Evolutionary conservation across 1,140 invertebrate genomes (phyloP).

Genomic region (Neotoxoptera formosana): DNA sequence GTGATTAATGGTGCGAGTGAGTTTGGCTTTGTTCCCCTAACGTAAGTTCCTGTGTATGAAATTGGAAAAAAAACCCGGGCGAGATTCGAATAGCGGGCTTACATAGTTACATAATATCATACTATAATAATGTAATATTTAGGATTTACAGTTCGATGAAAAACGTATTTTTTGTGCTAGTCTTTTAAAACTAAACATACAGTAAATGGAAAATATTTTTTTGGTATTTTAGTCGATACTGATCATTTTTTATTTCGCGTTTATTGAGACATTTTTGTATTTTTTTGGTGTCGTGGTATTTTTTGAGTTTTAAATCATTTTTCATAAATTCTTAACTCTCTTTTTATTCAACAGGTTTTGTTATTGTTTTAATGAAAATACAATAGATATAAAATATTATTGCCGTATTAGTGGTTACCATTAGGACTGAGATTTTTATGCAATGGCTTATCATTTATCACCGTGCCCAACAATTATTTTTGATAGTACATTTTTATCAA

Average conservation of each 20-base stretch:
- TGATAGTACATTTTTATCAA: neutral
- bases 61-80: neutral
- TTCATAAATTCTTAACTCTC: neutral
- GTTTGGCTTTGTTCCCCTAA: neutral
- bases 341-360: neutral
- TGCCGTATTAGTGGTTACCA: too few species aligned
- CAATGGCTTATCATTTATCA: neutral
- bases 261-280: neutral
- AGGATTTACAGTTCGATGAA: neutral
- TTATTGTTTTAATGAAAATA: neutral
- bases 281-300: neutral
- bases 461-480: neutral
- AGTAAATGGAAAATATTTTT: neutral
- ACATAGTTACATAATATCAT: too few species aligned
- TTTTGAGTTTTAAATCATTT: neutral
- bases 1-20: neutral
- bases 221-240: neutral
- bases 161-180: neutral
- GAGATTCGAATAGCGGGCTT: neutral
- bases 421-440: neutral
- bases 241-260: neutral
- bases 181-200: neutral
- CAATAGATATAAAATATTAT: too few species aligned
- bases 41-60: neutral
- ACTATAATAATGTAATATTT: neutral